Evolutionary conservation across 2,113 vertebrate species (phyloP).

Genomic region (Hypomesus transpacificus): DNA sequence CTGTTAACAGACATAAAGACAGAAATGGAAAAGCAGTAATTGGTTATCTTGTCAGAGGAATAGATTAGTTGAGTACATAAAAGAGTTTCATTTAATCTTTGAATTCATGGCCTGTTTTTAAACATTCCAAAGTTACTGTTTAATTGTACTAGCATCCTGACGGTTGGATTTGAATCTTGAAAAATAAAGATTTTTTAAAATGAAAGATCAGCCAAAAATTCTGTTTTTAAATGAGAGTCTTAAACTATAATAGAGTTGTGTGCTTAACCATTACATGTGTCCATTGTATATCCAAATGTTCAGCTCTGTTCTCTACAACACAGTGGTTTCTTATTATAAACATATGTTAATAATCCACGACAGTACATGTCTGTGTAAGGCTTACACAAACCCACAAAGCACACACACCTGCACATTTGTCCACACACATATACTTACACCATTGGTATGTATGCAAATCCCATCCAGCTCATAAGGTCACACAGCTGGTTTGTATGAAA

Average conservation of each 20-base stretch:
- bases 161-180: slow-evolving; percentile 47
- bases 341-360: background rate
- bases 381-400: too few species aligned
- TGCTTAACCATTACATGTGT: too few species aligned
- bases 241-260: background rate
- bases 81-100: slow-evolving; percentile 26
- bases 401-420: slow-evolving; percentile 7
- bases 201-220: slow-evolving; percentile 15
- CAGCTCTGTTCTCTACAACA: background rate
- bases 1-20: too few species aligned
- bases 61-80: slow-evolving; percentile 4
- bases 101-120: slow-evolving; percentile 28
- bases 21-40: too few species aligned
- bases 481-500: slow-evolving; percentile 69
- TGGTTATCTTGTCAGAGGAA: slow-evolving; percentile 1
- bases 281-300: slow-evolving; percentile 11
- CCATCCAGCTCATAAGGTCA: slow-evolving; percentile 37
- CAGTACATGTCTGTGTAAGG: too few species aligned
- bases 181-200: slow-evolving; percentile 44
- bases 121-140: slow-evolving; percentile 56
- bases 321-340: background rate
- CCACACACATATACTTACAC: slow-evolving; percentile 20
- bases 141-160: slow-evolving; percentile 49
- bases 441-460: slow-evolving; percentile 32
- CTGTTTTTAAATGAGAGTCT: background rate